phyloP scores from a whole-genome alignment of 2,113 vertebrate genomes.

The Brachyistius frenatus region DNA sequence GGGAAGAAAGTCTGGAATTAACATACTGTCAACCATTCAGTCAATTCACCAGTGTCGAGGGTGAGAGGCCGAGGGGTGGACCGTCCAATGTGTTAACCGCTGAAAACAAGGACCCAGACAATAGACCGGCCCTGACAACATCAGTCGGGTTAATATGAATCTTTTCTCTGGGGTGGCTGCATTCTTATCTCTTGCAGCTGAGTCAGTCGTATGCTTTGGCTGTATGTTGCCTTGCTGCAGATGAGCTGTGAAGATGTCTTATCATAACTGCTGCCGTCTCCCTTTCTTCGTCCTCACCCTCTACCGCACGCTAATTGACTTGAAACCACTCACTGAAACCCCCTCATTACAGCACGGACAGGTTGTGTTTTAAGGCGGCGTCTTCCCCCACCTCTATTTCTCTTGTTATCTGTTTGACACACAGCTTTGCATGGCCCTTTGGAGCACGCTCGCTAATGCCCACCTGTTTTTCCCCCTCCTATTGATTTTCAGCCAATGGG shows the following conservation, averaged over 20 bases:
- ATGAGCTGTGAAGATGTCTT: constrained; percentile 65
- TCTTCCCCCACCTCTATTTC: not conserved
- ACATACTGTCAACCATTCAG: constrained; percentile 30
- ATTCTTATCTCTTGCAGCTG: constrained; percentile 55
- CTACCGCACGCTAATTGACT: constrained; percentile 70
- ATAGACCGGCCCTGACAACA: constrained; percentile 47
- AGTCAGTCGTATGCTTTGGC: constrained; percentile 49
- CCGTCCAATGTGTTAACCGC: constrained; percentile 37
- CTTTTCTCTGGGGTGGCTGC: constrained; percentile 45
- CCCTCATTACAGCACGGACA: constrained; percentile 1
- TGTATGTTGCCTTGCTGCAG: constrained; percentile 54
- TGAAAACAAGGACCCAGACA: constrained; percentile 54
- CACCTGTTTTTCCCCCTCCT: constrained; percentile 22
- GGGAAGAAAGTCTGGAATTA: constrained; percentile 22
- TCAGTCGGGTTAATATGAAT: constrained; percentile 51
- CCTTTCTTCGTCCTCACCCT: constrained; percentile 31
- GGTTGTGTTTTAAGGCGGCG: constrained; percentile 14
- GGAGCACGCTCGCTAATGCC: constrained; percentile 34
- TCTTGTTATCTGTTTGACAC: constrained; percentile 48
- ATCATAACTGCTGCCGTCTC: constrained; percentile 48
- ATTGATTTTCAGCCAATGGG: constrained; percentile 59
- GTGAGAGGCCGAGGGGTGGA: constrained; percentile 10
- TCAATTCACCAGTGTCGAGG: constrained; percentile 22
- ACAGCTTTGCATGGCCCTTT: constrained; percentile 59
- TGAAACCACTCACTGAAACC: constrained; percentile 62